Percentiles rank a stretch among this genome's conserved stretches.
These are phyloP conservation scores for Apotomis capreana DNA, from an alignment of 2,888 invertebrate species.

Conservation along the genomic window DNA sequence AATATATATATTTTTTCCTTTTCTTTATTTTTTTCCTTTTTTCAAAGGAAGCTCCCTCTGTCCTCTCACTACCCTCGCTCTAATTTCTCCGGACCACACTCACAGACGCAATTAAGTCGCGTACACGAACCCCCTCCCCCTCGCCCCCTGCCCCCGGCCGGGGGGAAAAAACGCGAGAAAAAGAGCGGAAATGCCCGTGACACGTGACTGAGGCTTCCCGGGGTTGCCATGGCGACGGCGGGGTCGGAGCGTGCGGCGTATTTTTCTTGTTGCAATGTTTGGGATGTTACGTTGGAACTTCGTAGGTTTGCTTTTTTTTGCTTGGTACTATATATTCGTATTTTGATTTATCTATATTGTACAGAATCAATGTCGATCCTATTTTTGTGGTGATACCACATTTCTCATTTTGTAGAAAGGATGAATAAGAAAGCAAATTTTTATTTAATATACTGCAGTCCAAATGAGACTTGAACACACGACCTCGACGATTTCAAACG, in stretches of 20 bases:
- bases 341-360: no score
- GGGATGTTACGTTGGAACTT: conserved; percentile 6
- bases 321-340: not conserved
- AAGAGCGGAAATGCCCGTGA: conserved; percentile 78
- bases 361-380: no score
- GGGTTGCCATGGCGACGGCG: conserved; percentile 74
- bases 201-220: conserved; percentile 82
- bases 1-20: no score
- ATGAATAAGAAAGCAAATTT: no score
- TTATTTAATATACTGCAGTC: no score
- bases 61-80: conserved; percentile 65
- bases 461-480: no score
- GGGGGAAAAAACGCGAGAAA: conserved; percentile 76
- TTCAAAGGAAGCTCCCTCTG: conserved; percentile 54
- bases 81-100: conserved; percentile 83
- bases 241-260: conserved; percentile 50
- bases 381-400: no score
- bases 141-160: conserved; percentile 46
- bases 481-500: no score
- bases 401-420: no score
- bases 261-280: conserved; percentile 40
- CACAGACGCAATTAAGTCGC: conserved; percentile 83
- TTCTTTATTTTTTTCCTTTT: not conserved
- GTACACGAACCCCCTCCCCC: conserved; percentile 69
- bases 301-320: not conserved